Percentiles rank a stretch among this genome's conserved stretches.
Conservation (phyloP, 2,797 vertebrate genomes). For the Centropyge bicolor region DNA sequence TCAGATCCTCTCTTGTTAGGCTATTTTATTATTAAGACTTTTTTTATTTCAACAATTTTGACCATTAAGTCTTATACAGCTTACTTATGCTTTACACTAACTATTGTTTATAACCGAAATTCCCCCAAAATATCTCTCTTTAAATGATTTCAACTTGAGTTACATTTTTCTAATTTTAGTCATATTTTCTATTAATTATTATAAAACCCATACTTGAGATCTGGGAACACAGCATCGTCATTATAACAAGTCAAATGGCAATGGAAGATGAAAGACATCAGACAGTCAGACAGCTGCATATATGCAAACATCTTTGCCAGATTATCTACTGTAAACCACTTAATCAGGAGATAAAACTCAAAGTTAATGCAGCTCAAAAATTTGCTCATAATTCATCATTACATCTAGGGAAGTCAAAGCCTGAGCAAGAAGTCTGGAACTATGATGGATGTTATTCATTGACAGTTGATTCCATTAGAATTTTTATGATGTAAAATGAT, state of each 20-base stretch:
- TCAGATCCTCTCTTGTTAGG: too few relatives aligned
- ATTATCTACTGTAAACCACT: neutral
- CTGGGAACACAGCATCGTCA: neutral
- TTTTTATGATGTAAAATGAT: neutral
- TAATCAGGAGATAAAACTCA: neutral
- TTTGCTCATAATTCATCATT: too few relatives aligned
- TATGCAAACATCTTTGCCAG: neutral
- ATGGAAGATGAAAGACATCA: neutral
- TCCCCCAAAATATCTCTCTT: too few relatives aligned
- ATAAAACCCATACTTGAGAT: neutral
- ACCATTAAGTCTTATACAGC: too few relatives aligned
- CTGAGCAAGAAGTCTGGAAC: neutral
- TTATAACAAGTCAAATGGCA: neutral
- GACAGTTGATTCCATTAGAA: neutral
- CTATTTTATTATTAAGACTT: too few relatives aligned
- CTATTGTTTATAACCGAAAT: too few relatives aligned
- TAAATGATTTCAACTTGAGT: neutral
- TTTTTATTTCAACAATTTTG: too few relatives aligned
- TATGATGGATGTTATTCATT: neutral
- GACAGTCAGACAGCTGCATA: too few relatives aligned
- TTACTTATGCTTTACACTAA: too few relatives aligned
- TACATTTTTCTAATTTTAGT: neutral
- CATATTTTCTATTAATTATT: neutral
- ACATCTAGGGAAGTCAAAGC: neutral
- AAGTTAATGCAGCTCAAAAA: neutral